Conservation (phyloP, 2,113 vertebrate species). For the Callithrix jacchus region DNA sequence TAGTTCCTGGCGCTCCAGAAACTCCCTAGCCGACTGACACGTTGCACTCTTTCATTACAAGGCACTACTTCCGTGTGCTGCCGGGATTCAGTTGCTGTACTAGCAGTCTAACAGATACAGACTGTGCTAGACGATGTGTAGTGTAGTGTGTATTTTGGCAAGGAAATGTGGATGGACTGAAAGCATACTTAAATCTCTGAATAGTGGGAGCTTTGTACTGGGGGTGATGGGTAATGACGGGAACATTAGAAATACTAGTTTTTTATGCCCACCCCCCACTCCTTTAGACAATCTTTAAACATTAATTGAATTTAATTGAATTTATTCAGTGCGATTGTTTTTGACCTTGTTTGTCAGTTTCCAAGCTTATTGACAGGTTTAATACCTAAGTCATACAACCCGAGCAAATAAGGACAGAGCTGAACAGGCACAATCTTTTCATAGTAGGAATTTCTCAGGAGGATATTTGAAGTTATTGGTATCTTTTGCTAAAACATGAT, state of each 20-base stretch:
- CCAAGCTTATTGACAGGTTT: neutral
- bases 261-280: neutral
- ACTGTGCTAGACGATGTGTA: neutral
- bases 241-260: neutral
- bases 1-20: neutral
- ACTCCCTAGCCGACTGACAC: slow-evolving; percentile 68
- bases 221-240: neutral
- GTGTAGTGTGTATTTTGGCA: slow-evolving; percentile 24
- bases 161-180: neutral
- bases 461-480: neutral
- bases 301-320: neutral
- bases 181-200: neutral
- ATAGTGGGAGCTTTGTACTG: slow-evolving; percentile 39
- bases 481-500: neutral
- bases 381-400: neutral
- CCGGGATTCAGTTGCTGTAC: neutral
- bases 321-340: neutral
- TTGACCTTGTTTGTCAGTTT: slow-evolving; percentile 9
- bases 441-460: neutral
- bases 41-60: slow-evolving; percentile 61
- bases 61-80: slow-evolving; percentile 70
- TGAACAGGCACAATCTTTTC: neutral
- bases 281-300: neutral
- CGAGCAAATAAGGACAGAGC: neutral
- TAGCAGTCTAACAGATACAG: neutral